phyloP scores from a whole-genome alignment of 2,113 vertebrate genomes.

The Lethenteron reissneri region DNA sequence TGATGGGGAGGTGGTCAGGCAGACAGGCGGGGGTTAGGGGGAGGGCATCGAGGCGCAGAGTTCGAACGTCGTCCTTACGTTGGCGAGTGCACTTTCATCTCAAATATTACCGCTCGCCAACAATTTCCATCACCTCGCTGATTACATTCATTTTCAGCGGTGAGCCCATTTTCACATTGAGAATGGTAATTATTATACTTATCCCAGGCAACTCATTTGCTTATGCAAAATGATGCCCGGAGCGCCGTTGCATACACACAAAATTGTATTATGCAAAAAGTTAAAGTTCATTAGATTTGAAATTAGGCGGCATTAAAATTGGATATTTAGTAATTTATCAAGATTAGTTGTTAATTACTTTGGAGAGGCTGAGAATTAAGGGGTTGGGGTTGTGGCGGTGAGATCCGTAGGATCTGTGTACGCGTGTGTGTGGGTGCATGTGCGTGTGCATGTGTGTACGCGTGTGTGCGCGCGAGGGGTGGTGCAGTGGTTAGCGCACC shows the following conservation, averaged over 20 bases:
- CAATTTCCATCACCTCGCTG: neutral
- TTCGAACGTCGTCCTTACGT: too few species aligned
- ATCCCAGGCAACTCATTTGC: conserved; percentile 4
- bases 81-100: neutral
- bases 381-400: neutral
- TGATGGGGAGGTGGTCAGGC: too few species aligned
- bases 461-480: neutral
- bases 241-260: conserved; percentile 1
- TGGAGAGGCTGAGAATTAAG: conserved; percentile 1
- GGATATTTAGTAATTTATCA: conserved; percentile 6
- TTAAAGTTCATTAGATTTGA: conserved; percentile 4
- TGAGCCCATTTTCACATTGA: conserved; percentile 1
- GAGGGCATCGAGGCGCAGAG: too few species aligned
- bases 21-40: too few species aligned
- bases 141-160: conserved; percentile 1
- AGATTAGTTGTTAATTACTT: conserved; percentile 7
- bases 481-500: too few species aligned
- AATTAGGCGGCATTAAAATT: conserved; percentile 6
- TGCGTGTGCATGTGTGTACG: neutral
- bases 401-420: neutral
- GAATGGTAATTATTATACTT: neutral
- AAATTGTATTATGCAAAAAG: conserved; percentile 6
- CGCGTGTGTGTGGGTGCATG: neutral
- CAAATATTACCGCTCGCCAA: neutral
- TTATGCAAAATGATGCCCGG: conserved; percentile 5